These are phyloP conservation scores for Blennius ocellaris DNA, from an alignment of 2,113 vertebrate species.

Conservation along the genomic window DNA sequence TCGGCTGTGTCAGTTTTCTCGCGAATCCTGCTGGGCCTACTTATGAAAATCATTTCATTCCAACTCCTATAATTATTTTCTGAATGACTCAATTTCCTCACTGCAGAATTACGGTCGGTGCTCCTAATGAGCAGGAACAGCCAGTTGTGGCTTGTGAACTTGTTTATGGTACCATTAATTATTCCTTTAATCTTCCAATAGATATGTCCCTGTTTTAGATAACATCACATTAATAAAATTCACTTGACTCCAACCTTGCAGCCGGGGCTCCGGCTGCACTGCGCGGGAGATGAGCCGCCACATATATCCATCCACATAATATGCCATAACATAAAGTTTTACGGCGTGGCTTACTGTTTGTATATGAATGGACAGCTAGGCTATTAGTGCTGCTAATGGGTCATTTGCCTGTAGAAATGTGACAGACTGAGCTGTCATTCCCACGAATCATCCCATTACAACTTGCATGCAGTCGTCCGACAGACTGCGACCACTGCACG, in stretches of 20 bases:
- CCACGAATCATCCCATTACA: slow-evolving; percentile 3
- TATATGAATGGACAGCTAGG: slow-evolving; percentile 38
- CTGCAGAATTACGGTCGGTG: background rate
- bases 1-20: no score
- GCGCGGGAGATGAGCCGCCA: slow-evolving; percentile 2
- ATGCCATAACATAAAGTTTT: slow-evolving; percentile 40
- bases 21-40: no score
- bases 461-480: background rate
- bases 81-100: no score
- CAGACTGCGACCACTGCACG: background rate
- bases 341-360: slow-evolving; percentile 31
- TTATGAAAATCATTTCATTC: no score
- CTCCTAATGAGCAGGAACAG: background rate
- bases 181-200: background rate
- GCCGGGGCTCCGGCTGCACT: no score
- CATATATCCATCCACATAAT: slow-evolving; percentile 37
- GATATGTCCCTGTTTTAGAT: background rate
- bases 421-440: slow-evolving; percentile 21
- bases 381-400: slow-evolving; percentile 36
- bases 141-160: background rate
- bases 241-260: no score
- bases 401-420: slow-evolving; percentile 29
- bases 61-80: no score
- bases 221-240: background rate
- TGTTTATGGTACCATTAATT: background rate